These are phyloP conservation scores for Latheticus oryzae DNA, from an alignment of 2,888 invertebrate species.

Conservation along the genomic window DNA sequence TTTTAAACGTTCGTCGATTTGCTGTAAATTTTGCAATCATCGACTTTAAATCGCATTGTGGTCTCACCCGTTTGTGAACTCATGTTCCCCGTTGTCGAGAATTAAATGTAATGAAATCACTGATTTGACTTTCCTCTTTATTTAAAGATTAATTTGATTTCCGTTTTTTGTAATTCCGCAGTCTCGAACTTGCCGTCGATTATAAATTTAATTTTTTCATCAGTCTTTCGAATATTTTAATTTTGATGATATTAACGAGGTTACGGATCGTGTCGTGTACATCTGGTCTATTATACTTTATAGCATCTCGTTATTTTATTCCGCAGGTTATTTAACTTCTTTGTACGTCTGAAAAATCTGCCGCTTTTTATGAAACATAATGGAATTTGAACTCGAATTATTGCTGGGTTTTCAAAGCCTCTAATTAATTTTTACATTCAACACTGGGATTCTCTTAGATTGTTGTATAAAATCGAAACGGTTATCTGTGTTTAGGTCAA, in stretches of 20 bases:
- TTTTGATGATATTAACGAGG: slow-evolving; percentile 28
- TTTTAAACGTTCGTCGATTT: neutral
- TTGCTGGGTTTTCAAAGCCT: too few relatives aligned
- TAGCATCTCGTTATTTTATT: slow-evolving; percentile 33
- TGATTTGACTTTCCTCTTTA: slow-evolving; percentile 1
- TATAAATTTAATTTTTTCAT: slow-evolving; percentile 29
- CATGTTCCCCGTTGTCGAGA: neutral
- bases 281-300: slow-evolving; percentile 34
- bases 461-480: too few relatives aligned
- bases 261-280: slow-evolving; percentile 30
- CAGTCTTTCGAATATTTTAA: slow-evolving; percentile 23
- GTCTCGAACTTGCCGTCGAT: slow-evolving; percentile 5
- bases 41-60: slow-evolving; percentile 5
- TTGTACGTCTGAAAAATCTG: slow-evolving; percentile 33
- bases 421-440: slow-evolving; percentile 32
- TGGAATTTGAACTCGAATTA: slow-evolving; percentile 16
- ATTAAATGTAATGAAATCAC: neutral
- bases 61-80: slow-evolving; percentile 3
- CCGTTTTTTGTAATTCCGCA: slow-evolving; percentile 13
- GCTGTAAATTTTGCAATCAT: slow-evolving; percentile 1
- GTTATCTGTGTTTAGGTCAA: too few relatives aligned
- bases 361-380: slow-evolving; percentile 22
- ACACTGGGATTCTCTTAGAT: slow-evolving; percentile 6
- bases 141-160: slow-evolving; percentile 24
- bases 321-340: slow-evolving; percentile 31